Evolutionary conservation across 2,888 invertebrate genomes (phyloP).

Genomic region (Trachelus tabidus): DNA sequence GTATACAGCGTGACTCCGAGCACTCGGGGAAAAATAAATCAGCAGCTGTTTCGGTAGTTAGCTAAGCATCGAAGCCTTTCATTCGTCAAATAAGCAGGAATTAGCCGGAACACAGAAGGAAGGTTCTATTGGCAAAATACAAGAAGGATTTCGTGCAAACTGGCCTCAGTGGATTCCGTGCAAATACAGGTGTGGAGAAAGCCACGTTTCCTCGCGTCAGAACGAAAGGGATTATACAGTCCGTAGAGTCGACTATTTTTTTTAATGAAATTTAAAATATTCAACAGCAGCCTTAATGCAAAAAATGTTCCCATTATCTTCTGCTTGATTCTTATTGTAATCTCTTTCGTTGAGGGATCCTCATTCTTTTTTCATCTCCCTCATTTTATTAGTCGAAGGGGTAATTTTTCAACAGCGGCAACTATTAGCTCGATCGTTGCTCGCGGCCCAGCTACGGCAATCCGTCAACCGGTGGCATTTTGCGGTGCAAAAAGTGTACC

Average conservation of each 20-base stretch:
- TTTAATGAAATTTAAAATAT: neutral
- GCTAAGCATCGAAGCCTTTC: constrained; percentile 24
- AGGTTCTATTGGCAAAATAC: constrained; percentile 41
- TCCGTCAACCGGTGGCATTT: constrained; percentile 8
- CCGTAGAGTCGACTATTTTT: constrained; percentile 7
- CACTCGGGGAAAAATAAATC: constrained; percentile 33
- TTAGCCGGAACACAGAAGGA: constrained; percentile 45
- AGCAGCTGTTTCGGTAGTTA: constrained; percentile 29
- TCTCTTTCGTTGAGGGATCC: neutral
- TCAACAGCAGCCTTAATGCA: neutral
- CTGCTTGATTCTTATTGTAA: neutral
- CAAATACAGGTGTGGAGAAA: constrained; percentile 37
- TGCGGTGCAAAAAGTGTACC: constrained; percentile 6
- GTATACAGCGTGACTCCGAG: neutral
- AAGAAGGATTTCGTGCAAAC: constrained; percentile 34
- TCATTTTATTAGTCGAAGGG: neutral
- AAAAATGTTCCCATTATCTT: neutral
- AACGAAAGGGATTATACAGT: neutral
- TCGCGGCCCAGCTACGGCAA: neutral
- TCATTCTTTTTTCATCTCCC: neutral
- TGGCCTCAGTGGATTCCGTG: constrained; percentile 12
- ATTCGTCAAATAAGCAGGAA: constrained; percentile 46
- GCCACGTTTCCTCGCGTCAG: neutral
- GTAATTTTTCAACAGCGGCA: neutral
- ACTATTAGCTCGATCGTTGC: neutral